Base-by-base conservation (phyloP, 2,888 invertebrate species). In the Plebejus argus region DNA sequence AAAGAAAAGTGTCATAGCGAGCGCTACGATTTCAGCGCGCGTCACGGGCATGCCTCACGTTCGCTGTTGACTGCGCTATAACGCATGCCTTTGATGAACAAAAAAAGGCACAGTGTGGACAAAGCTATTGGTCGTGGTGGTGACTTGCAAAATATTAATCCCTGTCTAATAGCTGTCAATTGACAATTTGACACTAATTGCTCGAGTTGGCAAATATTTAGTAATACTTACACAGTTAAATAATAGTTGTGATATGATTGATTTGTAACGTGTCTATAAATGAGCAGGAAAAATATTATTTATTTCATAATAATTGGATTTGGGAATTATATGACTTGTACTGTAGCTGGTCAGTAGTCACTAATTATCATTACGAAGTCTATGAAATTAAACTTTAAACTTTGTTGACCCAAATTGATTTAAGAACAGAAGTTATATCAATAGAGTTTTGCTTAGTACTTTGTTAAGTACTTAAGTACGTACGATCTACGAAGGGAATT, bases 71-170 rank as follows among this genome's bases (percentile, higher is more conserved):
- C n/a, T n/a, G n/a, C n/a, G n/a, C n/a, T n/a, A n/a, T n/a, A n/a
- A n/a, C n/a, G n/a, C n/a, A n/a, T n/a, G n/a, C n/a, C n/a, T n/a
- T n/a, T n/a, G n/a, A n/a, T n/a, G n/a, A n/a, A n/a, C n/a, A n/a
- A n/a, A n/a, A n/a, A n/a, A n/a, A n/a, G n/a, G n/a, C n/a, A n/a
- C n/a, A n/a, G n/a, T n/a, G n/a, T n/a, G n/a, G n/a, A n/a, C n/a
- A n/a, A n/a, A n/a, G n/a, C n/a, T n/a, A n/a, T n/a, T n/a, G n/a
- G n/a, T n/a, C n/a, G n/a, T n/a, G n/a, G n/a, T n/a, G 18, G n/a
- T 70, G 70, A 70, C 35, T 70, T 70, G 35, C 35, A 33, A 35
- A 70, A 35, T 70, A 72, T 45, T 72, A 45, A 72, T 49, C 72
- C 39, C 20, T 72, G 20, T 39, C 71, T 45, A 58, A 8, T 58